Conservation (phyloP, 1,140 invertebrate species). For the Aradophagus sp. region DNA sequence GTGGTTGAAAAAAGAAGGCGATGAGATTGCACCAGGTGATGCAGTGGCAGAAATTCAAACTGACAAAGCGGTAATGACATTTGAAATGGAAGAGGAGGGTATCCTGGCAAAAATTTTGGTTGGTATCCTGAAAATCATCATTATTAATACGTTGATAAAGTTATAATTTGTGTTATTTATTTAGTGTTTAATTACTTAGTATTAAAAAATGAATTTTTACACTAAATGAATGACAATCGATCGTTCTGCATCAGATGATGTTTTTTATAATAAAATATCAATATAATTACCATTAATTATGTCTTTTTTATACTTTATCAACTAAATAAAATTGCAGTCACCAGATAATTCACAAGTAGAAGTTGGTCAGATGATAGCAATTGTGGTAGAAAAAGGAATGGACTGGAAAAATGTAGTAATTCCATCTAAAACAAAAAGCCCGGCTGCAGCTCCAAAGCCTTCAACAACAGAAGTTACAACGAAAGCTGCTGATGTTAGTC, state of each 20-base stretch:
- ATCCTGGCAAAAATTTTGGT: slow-evolving; percentile 93
- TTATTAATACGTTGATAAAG: too few species aligned
- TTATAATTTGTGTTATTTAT: too few species aligned
- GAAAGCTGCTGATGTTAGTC: too few species aligned
- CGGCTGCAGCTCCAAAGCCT: slow-evolving; percentile 61
- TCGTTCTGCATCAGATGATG: too few species aligned
- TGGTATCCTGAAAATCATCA: slow-evolving; percentile 20
- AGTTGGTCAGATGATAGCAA: slow-evolving; percentile 89
- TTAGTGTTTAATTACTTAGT: too few species aligned
- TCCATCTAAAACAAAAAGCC: slow-evolving; percentile 67
- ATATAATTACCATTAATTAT: too few species aligned
- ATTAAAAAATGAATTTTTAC: too few species aligned
- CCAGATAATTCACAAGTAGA: slow-evolving; percentile 86
- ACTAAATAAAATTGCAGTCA: too few species aligned
- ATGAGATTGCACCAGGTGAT: slow-evolving; percentile 85
- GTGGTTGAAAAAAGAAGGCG: slow-evolving; percentile 98
- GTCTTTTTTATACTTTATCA: too few species aligned
- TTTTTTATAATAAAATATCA: too few species aligned
- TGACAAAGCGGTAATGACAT: slow-evolving; percentile 99
- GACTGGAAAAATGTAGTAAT: slow-evolving; percentile 68
- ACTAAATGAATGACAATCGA: slow-evolving; percentile 7
- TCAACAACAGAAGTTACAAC: slow-evolving; percentile 58
- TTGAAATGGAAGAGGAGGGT: slow-evolving; percentile 98
- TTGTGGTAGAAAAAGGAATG: slow-evolving; percentile 85
- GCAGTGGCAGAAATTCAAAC: slow-evolving; percentile 99